Percentiles rank a stretch among this genome's conserved stretches.
phyloP scores from a whole-genome alignment of 2,888 invertebrate genomes.

The Fragum sueziense region DNA sequence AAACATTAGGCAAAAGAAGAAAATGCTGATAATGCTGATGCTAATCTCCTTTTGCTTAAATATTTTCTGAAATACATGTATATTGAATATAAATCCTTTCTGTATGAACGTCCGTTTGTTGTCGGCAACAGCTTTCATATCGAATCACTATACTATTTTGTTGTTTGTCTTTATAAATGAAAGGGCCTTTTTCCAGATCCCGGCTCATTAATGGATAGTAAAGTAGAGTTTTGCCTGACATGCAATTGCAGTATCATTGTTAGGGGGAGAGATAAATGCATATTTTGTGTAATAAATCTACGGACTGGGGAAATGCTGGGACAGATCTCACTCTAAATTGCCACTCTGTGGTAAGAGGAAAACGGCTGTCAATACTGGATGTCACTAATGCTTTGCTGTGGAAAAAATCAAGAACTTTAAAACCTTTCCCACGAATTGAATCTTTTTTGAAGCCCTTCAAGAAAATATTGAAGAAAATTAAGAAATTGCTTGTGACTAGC shows the following conservation, averaged over 20 bases:
- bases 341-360: not conserved
- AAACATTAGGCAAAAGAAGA: no score
- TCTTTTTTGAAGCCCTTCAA: no score
- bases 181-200: no score
- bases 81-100: no score
- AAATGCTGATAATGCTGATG: no score
- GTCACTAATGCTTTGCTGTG: no score
- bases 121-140: not conserved
- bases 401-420: no score
- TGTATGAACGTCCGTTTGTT: not conserved
- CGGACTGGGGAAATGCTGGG: not conserved
- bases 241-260: not conserved
- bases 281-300: not conserved
- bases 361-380: not conserved
- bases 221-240: not conserved
- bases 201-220: not conserved
- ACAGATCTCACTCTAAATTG: not conserved
- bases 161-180: not conserved
- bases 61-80: no score
- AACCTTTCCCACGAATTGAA: no score
- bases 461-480: no score
- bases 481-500: no score
- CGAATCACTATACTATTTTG: not conserved
- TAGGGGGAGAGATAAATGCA: not conserved
- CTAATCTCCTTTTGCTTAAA: no score